Evolutionary conservation across 1,140 invertebrate genomes (phyloP).

Genomic region (Campoletis sonorensis): DNA sequence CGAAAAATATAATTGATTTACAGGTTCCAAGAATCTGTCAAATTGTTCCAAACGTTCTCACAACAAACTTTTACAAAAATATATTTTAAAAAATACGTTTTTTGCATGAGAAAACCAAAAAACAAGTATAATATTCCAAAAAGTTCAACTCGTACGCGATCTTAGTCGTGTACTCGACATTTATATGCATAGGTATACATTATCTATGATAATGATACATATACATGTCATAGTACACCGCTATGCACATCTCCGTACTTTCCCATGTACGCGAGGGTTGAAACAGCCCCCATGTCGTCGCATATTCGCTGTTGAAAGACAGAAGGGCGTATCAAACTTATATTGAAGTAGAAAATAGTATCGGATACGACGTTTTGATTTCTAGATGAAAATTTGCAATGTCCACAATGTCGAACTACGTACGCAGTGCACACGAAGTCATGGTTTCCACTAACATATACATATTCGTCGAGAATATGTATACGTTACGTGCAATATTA

Average conservation of each 20-base stretch:
- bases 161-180: no score
- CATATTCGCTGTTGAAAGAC: neutral
- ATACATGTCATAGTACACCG: no score
- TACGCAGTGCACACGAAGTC: neutral
- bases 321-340: neutral
- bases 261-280: neutral
- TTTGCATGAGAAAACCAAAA: neutral
- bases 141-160: no score
- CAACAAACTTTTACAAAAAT: no score
- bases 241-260: no score
- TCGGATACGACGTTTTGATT: neutral
- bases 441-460: neutral
- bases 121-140: neutral
- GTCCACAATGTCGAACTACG: neutral
- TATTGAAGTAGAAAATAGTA: neutral
- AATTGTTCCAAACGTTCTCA: no score
- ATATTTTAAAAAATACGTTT: neutral
- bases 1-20: no score
- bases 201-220: no score
- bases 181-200: no score
- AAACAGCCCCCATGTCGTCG: neutral
- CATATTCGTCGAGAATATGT: neutral
- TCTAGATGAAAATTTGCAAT: neutral
- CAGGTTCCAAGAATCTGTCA: no score
- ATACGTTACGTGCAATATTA: constrained; percentile 18